Percentiles rank a stretch among this genome's conserved stretches.
Conservation (phyloP, 30 jellyfish, hydroid and myxozoan genomes). For the Turritopsis rubra region DNA sequence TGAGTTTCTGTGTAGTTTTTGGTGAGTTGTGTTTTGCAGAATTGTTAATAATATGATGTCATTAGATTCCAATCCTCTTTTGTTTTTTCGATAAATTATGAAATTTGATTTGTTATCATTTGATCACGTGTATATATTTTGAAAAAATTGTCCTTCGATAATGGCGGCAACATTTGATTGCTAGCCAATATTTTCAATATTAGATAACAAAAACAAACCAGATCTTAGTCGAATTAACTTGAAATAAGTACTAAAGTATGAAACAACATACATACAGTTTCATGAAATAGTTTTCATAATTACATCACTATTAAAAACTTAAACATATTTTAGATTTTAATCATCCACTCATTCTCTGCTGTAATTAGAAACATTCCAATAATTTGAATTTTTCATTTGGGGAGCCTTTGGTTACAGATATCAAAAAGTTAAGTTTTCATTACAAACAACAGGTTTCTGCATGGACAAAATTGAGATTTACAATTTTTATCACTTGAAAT, state of each 20-base stretch:
- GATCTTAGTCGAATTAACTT: not conserved
- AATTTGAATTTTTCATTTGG: too few relatives aligned
- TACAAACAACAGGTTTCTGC: too few relatives aligned
- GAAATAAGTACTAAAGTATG: not conserved
- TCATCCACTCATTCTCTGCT: too few relatives aligned
- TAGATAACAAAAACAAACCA: not conserved
- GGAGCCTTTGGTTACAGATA: too few relatives aligned
- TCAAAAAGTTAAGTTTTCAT: too few relatives aligned
- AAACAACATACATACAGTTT: not conserved
- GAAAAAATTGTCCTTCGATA: constrained; percentile 3
- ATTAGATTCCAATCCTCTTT: constrained; percentile 20
- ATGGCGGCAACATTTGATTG: constrained; percentile 24
- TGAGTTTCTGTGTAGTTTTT: not conserved
- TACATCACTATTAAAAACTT: too few relatives aligned
- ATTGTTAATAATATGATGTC: constrained; percentile 27
- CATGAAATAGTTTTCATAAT: not conserved
- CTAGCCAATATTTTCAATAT: not conserved
- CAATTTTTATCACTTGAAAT: too few relatives aligned
- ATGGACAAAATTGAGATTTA: too few relatives aligned
- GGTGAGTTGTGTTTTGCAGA: constrained; percentile 21
- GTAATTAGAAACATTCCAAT: too few relatives aligned
- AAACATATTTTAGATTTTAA: too few relatives aligned
- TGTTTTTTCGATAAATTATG: not conserved
- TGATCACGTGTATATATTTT: constrained; percentile 11
- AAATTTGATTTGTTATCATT: not conserved